These are phyloP conservation scores for Uria lomvia DNA, from an alignment of 2,113 vertebrate species.

Conservation along the genomic window DNA sequence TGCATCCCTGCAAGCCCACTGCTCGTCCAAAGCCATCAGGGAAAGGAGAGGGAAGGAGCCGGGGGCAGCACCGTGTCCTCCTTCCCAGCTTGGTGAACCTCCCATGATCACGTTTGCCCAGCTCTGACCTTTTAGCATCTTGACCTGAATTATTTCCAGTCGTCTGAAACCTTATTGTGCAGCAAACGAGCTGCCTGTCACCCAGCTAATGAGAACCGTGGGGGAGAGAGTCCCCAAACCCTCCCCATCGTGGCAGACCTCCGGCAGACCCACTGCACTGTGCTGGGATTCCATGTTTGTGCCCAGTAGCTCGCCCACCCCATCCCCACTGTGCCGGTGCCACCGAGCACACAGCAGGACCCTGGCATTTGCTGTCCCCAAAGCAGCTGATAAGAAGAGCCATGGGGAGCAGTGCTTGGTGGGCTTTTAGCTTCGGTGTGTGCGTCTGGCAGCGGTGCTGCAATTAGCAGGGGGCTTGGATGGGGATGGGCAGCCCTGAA, in stretches of 20 bases:
- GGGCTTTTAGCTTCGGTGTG: not conserved
- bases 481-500: not conserved
- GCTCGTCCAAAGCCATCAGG: not conserved
- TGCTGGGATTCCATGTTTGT: not conserved
- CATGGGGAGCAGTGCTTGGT: not conserved
- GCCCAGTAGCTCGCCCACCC: rapidly evolving
- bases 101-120: not conserved
- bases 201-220: not conserved
- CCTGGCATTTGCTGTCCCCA: not conserved
- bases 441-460: not conserved
- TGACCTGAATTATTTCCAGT: not conserved
- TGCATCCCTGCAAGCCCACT: not conserved
- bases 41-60: not conserved
- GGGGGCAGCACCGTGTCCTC: not conserved
- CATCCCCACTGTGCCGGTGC: not conserved
- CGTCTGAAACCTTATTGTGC: not conserved
- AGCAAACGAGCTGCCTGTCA: not conserved
- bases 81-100: not conserved
- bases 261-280: rapidly evolving
- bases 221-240: not conserved
- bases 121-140: not conserved
- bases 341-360: not conserved
- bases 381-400: not conserved
- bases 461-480: not conserved
- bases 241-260: not conserved